phyloP scores from a whole-genome alignment of 2,888 invertebrate genomes.

The Ommatoiulus sabulosus region DNA sequence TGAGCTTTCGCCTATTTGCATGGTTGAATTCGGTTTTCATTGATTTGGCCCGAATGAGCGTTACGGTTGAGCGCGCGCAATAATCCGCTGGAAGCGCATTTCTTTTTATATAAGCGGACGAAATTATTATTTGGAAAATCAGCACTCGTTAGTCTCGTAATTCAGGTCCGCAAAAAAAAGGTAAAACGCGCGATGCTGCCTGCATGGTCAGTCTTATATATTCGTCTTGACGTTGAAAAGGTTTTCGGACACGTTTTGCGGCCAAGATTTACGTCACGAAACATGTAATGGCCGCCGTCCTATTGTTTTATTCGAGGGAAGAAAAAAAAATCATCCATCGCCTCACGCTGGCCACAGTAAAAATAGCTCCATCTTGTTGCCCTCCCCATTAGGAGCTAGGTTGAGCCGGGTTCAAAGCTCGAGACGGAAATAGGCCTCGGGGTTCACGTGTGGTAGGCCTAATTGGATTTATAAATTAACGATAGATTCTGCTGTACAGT shows the following conservation, averaged over 20 bases:
- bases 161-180: neutral
- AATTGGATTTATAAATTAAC: conserved; percentile 50
- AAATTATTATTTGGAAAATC: conserved; percentile 26
- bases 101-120: neutral
- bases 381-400: conserved; percentile 13
- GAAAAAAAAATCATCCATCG: neutral
- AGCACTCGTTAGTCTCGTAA: neutral
- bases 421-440: conserved; percentile 46
- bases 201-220: too few relatives aligned
- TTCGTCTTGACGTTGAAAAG: neutral
- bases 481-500: neutral
- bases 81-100: conserved; percentile 4
- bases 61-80: neutral
- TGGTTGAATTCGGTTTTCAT: conserved; percentile 23
- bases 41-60: conserved; percentile 17
- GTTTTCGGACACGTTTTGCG: neutral
- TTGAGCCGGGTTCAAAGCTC: conserved; percentile 8
- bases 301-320: neutral
- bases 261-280: neutral
- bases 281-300: neutral
- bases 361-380: neutral
- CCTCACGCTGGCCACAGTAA: neutral
- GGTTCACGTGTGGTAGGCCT: conserved; percentile 9
- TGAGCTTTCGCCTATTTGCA: neutral
- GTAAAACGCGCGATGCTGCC: neutral